Conservation (phyloP, 2,888 invertebrate species). For the Cyclophora albipunctata region DNA sequence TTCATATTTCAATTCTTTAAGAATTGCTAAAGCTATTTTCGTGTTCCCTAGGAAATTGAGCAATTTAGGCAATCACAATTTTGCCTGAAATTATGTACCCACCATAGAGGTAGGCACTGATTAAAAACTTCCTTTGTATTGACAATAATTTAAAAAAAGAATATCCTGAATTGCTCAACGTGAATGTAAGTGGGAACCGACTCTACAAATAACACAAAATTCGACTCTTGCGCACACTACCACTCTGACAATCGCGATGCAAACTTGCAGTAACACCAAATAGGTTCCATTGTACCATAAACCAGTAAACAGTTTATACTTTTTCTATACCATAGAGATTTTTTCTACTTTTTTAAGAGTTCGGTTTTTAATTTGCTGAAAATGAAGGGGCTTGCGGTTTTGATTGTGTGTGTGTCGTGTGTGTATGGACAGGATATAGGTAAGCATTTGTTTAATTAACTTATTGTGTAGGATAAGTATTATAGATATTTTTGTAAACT, state of each 20-base stretch:
- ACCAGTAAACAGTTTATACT: constrained; percentile 1
- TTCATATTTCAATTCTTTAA: no score
- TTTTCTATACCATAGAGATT: neutral
- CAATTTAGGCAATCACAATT: no score
- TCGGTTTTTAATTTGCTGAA: constrained; percentile 11
- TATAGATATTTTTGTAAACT: neutral
- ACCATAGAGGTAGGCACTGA: no score
- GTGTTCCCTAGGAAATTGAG: no score
- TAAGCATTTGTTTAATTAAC: constrained; percentile 33
- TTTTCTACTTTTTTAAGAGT: no score
- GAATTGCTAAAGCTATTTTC: no score
- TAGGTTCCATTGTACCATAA: constrained; percentile 2
- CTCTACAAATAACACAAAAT: constrained; percentile 60
- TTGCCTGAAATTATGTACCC: no score
- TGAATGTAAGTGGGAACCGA: constrained; percentile 3
- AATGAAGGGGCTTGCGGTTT: constrained; percentile 43
- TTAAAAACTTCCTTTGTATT: no score
- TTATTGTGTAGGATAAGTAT: neutral
- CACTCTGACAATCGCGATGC: constrained; percentile 33
- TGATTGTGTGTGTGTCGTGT: constrained; percentile 37
- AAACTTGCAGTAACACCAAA: constrained; percentile 9
- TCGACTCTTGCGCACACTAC: constrained; percentile 54
- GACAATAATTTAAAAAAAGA: no score
- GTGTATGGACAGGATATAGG: constrained; percentile 54
- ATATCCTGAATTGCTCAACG: constrained; percentile 29